Base-by-base conservation (phyloP, 1,140 invertebrate species). In the Orchestia grillus region DNA sequence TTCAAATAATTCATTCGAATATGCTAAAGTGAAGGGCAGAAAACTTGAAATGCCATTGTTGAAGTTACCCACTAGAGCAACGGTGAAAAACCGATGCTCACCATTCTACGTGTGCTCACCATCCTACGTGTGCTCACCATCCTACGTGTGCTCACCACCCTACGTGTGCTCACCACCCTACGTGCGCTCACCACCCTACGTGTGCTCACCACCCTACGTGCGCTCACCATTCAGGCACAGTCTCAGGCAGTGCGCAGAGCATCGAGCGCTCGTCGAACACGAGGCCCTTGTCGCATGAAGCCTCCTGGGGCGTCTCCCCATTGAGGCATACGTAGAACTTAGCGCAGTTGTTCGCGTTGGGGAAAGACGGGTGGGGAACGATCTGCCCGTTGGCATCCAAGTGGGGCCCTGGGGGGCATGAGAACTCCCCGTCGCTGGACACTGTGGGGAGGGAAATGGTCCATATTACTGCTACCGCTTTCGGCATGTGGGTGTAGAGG, bases 281-380 rank as follows among this genome's bases (percentile, higher is more conserved):
- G 97, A 98, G 98, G 77, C 99, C 99, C 44, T 98, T 98, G 97
- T 98, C 98, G 97, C 99, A 99, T 43, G 98, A 98, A 96, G 99
- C 98, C 97, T 99, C 98, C 96, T 99, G 98, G 1, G 99, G 98
- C 96, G 98, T 98, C 42, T 98, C 98, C 16, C 98, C 98, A 97
- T 98, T 99, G 96, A 99, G 97, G 97, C 99, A 99, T 16, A 99
- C 98, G 97, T 99, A 99, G 98, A 99, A 98, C 96, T 98, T 98
- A 97, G 99, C 98, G 97, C 99, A 99, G 97, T 99, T 98, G 19
- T 98, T 98, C 28, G 98, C 98, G 97, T 99, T 98, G 1, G 98
- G 98, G 97, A 98, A 99, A 97, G 98, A 98, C n/a, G 99, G 98
- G 97, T 99, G 99, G 90, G 99, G 98, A 1, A 99, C 98, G 0